phyloP scores from a whole-genome alignment of 2,113 vertebrate species.

The Connochaetes taurinus region DNA sequence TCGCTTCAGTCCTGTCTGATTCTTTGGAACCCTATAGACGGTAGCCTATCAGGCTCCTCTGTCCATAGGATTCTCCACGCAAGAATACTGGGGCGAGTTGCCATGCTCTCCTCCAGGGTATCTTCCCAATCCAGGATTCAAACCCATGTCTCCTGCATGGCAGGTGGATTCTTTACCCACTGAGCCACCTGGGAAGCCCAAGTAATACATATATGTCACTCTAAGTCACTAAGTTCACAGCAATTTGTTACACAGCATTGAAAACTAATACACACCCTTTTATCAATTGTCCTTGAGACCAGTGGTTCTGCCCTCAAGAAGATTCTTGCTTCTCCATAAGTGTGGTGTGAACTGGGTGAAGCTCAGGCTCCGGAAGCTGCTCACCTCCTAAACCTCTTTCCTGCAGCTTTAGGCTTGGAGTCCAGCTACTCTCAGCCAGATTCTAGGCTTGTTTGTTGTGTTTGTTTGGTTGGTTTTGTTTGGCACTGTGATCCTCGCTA shows the following conservation, averaged over 20 bases:
- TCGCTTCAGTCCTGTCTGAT: neutral
- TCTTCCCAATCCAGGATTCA: neutral
- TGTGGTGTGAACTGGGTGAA: neutral
- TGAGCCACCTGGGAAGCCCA: neutral
- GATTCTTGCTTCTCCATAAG: neutral
- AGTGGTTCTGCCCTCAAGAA: neutral
- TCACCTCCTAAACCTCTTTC: neutral
- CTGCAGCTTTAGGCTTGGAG: neutral
- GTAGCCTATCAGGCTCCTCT: neutral
- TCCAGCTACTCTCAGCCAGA: neutral
- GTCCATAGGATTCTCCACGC: neutral
- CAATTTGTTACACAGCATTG: neutral
- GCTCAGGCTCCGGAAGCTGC: accelerated
- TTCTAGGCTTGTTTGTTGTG: neutral
- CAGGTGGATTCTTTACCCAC: neutral
- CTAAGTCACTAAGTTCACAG: neutral
- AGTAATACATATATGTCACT: neutral
- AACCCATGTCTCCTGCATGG: neutral
- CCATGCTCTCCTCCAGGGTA: neutral
- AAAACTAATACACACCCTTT: neutral
- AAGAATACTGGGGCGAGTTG: neutral
- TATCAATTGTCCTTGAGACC: too few relatives aligned
- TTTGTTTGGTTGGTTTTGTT: neutral
- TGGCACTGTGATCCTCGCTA: neutral
- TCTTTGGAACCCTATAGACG: neutral